Conservation (phyloP, 2,113 vertebrate species). For the Syngnathus scovelli region DNA sequence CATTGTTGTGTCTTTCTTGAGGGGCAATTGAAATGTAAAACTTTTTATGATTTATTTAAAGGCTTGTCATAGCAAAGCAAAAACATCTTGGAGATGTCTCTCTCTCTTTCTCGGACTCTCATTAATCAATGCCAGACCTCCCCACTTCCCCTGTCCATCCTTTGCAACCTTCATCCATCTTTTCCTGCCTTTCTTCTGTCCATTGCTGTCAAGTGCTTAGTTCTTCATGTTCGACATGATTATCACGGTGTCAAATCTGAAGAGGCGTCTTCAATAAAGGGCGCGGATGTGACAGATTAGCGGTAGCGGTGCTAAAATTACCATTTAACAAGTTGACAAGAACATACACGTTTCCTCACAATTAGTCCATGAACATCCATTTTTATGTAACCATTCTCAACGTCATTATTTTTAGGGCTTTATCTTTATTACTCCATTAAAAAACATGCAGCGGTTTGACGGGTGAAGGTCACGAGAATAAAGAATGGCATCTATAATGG, state of each 20-base stretch:
- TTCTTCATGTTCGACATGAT: conserved; percentile 9
- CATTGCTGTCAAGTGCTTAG: conserved; percentile 20
- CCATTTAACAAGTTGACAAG: neutral
- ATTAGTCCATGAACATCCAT: neutral
- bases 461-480: neutral
- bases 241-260: conserved; percentile 9
- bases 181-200: conserved; percentile 34
- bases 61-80: neutral
- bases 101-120: conserved; percentile 8
- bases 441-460: neutral
- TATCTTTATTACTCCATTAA: neutral
- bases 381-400: neutral
- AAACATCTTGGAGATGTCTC: neutral
- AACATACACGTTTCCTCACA: neutral
- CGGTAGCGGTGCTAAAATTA: neutral
- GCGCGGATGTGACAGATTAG: neutral
- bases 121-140: conserved; percentile 48
- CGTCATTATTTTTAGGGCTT: neutral
- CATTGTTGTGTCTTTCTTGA: neutral
- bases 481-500: conserved; percentile 7
- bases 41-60: neutral
- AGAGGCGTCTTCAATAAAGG: conserved; percentile 4
- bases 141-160: conserved; percentile 30
- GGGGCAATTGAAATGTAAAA: neutral
- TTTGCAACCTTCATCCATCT: conserved; percentile 42